Evolutionary conservation across 2,113 vertebrate species (phyloP).

Genomic region (Meles meles): DNA sequence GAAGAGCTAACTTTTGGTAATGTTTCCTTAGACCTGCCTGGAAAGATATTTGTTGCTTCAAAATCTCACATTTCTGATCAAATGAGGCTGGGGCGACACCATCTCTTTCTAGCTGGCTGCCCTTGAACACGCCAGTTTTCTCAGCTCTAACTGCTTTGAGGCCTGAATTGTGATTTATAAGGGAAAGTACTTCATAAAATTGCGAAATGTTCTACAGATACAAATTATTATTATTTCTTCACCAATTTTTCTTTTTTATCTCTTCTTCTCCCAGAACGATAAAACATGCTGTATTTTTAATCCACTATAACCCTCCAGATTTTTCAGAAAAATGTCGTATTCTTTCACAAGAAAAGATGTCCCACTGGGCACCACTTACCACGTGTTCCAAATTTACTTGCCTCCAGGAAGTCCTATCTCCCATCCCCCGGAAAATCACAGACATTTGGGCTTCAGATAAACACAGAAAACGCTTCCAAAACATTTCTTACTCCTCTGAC

Average conservation of each 20-base stretch:
- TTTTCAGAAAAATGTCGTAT: background rate
- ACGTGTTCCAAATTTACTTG: background rate
- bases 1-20: background rate
- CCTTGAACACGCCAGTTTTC: background rate
- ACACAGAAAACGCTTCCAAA: slow-evolving; percentile 10
- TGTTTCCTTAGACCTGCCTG: background rate
- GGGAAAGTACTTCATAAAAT: background rate
- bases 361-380: background rate
- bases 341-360: background rate
- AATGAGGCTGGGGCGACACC: background rate
- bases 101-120: background rate
- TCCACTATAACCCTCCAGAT: background rate
- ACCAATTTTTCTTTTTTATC: background rate
- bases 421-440: background rate
- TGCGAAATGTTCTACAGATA: background rate
- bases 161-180: background rate
- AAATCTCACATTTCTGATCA: background rate
- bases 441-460: background rate
- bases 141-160: background rate
- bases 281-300: background rate
- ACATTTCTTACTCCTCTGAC: background rate
- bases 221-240: background rate
- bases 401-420: background rate
- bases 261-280: background rate
- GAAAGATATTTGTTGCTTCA: background rate